phyloP scores from a whole-genome alignment of 1,140 invertebrate genomes.

The Scaptomyza graminum region DNA sequence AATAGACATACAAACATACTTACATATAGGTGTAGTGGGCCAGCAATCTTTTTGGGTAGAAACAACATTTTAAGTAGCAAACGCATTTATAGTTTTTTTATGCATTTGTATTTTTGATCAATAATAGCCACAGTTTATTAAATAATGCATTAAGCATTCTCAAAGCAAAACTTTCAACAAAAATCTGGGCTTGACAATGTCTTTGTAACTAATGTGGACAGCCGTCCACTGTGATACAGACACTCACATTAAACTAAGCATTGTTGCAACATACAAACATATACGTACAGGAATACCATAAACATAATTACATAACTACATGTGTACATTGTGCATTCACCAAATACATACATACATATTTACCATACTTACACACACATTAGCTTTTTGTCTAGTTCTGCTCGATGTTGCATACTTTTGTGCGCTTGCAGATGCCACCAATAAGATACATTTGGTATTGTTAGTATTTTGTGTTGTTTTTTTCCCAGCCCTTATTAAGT shows the following conservation, averaged over 20 bases:
- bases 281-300: constrained; percentile 28
- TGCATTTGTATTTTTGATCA: not conserved
- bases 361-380: constrained; percentile 29
- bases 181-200: constrained; percentile 1
- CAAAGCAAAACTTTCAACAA: constrained; percentile 10
- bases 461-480: constrained; percentile 13
- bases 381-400: constrained; percentile 49
- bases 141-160: constrained; percentile 8
- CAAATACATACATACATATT: constrained; percentile 8
- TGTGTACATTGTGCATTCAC: not conserved
- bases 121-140: constrained; percentile 16
- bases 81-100: constrained; percentile 16
- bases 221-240: constrained; percentile 48
- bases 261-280: constrained; percentile 19
- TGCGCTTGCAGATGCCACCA: constrained; percentile 31
- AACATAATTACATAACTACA: constrained; percentile 12
- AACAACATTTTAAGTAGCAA: constrained; percentile 14
- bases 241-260: constrained; percentile 19
- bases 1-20: not conserved
- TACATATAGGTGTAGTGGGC: constrained; percentile 38
- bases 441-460: not conserved
- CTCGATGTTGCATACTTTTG: constrained; percentile 62
- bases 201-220: constrained; percentile 41
- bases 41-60: constrained; percentile 35
- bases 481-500: constrained; percentile 17